Percentiles rank a stretch among this genome's conserved stretches.
Evolutionary conservation across 2,888 invertebrate genomes (phyloP).

Genomic region (Monochamus alternatus): DNA sequence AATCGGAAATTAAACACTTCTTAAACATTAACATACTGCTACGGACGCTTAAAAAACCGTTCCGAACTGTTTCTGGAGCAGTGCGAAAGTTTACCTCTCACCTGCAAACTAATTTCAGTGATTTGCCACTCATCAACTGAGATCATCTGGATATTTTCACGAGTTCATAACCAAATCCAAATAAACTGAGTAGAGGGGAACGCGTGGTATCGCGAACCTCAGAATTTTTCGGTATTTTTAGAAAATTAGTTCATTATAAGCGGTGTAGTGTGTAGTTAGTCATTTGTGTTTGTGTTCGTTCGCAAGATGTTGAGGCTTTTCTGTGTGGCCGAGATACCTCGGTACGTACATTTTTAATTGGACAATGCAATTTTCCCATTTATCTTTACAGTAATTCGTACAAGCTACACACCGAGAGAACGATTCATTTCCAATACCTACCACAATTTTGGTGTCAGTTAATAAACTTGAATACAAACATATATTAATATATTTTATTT

Average conservation of each 20-base stretch:
- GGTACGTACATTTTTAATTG: constrained; percentile 25
- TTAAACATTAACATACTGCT: no score
- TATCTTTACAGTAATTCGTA: no score
- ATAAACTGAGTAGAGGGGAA: constrained; percentile 15
- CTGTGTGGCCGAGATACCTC: constrained; percentile 25
- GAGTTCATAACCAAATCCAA: constrained; percentile 22
- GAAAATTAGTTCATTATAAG: constrained; percentile 39
- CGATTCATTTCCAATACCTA: no score
- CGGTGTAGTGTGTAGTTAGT: constrained; percentile 20
- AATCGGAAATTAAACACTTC: no score
- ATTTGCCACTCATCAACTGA: constrained; percentile 8
- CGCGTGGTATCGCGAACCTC: constrained; percentile 22
- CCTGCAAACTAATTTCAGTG: background rate
- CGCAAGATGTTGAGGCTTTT: constrained; percentile 31
- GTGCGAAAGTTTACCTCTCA: no score
- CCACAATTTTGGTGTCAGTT: no score
- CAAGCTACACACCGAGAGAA: no score
- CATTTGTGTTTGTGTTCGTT: constrained; percentile 25
- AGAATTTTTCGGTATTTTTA: constrained; percentile 38
- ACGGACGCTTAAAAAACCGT: no score
- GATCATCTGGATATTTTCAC: constrained; percentile 31
- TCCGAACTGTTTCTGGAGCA: no score
- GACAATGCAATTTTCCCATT: no score
- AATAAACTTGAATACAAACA: no score
- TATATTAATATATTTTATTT: no score